phyloP scores from a whole-genome alignment of 2,888 invertebrate genomes.

The Odontocolon sp. region DNA sequence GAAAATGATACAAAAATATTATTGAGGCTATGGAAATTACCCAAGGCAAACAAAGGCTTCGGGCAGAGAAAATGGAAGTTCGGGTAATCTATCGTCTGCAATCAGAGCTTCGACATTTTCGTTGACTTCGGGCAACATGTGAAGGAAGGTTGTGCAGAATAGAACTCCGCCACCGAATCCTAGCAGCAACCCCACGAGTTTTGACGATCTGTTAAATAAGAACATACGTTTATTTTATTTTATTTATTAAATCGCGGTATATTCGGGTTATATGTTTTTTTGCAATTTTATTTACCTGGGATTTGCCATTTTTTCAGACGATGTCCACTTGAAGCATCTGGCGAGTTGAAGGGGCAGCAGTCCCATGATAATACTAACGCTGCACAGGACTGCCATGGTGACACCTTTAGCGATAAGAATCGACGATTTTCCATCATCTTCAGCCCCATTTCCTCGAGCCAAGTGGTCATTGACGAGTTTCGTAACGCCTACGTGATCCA shows the following conservation, averaged over 20 bases:
- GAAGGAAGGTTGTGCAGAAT: constrained; percentile 90
- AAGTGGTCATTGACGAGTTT: constrained; percentile 17
- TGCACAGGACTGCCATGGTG: constrained; percentile 89
- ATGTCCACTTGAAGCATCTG: constrained; percentile 85
- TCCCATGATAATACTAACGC: constrained; percentile 89
- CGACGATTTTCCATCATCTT: constrained; percentile 78
- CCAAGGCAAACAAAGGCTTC: constrained; percentile 86
- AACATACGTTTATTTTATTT: neutral
- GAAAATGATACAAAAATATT: neutral
- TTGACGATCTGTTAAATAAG: constrained; percentile 69
- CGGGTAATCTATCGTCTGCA: constrained; percentile 80
- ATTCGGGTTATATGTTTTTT: too few relatives aligned
- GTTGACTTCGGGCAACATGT: constrained; percentile 90
- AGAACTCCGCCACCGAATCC: constrained; percentile 94
- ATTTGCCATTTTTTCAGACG: constrained; percentile 67
- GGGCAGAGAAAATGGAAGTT: constrained; percentile 85
- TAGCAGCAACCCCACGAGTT: constrained; percentile 84
- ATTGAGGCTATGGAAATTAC: constrained; percentile 64
- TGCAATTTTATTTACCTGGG: constrained; percentile 69
- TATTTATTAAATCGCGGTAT: neutral
- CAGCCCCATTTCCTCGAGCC: constrained; percentile 57
- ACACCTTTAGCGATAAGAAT: constrained; percentile 88
- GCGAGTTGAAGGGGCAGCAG: constrained; percentile 87
- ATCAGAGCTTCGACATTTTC: constrained; percentile 85
- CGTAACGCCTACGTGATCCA: constrained; percentile 39